Evolutionary conservation across 2,888 invertebrate species (phyloP), one percentile per base, ranked within the genome.

Genomic region (Pristionchus exspectatus): DNA sequence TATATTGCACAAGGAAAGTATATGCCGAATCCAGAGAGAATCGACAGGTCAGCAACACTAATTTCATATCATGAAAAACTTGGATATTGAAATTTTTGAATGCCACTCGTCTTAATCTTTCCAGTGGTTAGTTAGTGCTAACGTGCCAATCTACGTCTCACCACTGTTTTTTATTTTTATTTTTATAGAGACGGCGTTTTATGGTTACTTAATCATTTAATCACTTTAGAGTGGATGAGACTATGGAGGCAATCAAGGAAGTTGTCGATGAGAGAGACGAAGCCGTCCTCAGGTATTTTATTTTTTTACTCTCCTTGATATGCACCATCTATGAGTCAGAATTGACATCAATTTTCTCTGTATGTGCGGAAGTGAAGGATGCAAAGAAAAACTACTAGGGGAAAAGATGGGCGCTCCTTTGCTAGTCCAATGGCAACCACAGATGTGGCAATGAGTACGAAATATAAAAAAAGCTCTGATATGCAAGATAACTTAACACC

Each of bases 181-280:
- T 72, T 30, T 18, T 12, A 30, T 18, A 30, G 33, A 66, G 59
- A 44, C 18, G n/a, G 9, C 33, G 33, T 33, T 74, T 33, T 14
- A 33, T 16, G 33, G 74, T 24, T 66, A 66, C 14, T 30, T 72
- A 12, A 14, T 33, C 5, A 33, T 21, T 30, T 33, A 3, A 7
- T 3, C 16, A 54, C 44, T 87, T 24, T 1, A 87, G 88, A 81
- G 88, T 88, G 63, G 88, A 77, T 7, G 88, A 94, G 93, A 98
- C 98, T 30, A 99, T 99, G 99, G 96, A 97, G 91, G 98, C 98
- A 95, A 96, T 99, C 90, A 97, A 99, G 95, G 96, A 96, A 30
- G 98, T 99, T 0, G 97, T 99, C 0, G 96, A 97, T 89, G 99
- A 99, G 96, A 96, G 99, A 91, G 98, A 99, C 95, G 96, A 96